Percentiles rank a stretch among this genome's conserved stretches.
Conservation (phyloP, 2,113 vertebrate genomes). For the Phyllostomus hastatus region DNA sequence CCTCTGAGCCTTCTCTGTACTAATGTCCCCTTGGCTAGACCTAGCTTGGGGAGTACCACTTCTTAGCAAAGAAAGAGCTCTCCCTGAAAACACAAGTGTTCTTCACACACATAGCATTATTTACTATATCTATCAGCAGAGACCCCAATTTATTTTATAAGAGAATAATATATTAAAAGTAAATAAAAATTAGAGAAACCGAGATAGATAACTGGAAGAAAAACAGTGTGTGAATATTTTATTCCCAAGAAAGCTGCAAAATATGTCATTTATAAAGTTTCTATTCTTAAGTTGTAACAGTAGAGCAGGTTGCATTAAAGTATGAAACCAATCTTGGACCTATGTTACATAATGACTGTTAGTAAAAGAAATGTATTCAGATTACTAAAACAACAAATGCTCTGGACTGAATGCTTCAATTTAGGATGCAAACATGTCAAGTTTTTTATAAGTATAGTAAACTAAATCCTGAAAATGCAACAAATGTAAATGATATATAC, state of each 20-base stretch:
- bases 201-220: not conserved
- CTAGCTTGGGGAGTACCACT: not conserved
- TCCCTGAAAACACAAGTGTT: not conserved
- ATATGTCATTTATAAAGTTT: not conserved
- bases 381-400: not conserved
- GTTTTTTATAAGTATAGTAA: not conserved
- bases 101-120: not conserved
- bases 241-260: not conserved
- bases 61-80: not conserved
- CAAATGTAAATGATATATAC: not conserved
- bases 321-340: not conserved
- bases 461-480: not conserved
- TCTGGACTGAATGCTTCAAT: not conserved
- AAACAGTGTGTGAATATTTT: not conserved
- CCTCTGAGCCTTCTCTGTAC: not conserved
- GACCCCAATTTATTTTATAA: not conserved
- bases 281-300: not conserved
- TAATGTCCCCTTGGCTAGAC: not conserved
- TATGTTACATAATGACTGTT: not conserved
- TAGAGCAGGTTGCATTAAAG: not conserved
- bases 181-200: not conserved
- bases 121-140: not conserved
- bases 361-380: not conserved
- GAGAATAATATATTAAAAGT: not conserved
- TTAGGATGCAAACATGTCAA: not conserved